Base-by-base conservation (phyloP, 2,888 invertebrate species). In the Aphodius granarius region DNA sequence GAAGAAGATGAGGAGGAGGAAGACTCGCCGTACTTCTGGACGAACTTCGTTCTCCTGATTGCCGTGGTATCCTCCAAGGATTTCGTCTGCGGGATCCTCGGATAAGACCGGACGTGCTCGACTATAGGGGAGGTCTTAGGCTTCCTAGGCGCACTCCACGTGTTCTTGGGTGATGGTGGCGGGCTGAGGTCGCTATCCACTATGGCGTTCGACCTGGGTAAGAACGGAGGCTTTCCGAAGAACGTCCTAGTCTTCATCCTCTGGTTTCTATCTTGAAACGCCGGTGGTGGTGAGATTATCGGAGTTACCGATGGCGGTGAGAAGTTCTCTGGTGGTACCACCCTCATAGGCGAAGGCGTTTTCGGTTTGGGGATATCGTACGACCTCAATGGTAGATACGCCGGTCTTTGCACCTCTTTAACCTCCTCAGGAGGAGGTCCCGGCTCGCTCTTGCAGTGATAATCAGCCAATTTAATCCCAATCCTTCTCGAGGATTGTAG, bases 241-340 rank as follows among this genome's bases (percentile, higher is more conserved):
- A 87, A 86, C 4, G 85, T 82, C 3, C 85, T 84, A 70, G 82
- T 79, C 80, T 83, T 86, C 76, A 77, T 81, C 13, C 72, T 73
- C 3, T 76, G 76, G 19, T 75, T 78, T 82, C 79, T 87, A 79
- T 92, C 92, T 83, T 93, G 92, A 83, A 93, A 93, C 9, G 92
- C 92, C 9, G 92, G 92, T 0, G 92, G 92, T 9, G 92, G 92
- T 16, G 92, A 92, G 70, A 93, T 90, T 76, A 93, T 93, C 5
- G 92, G 92, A 0, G 92, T 92, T 15, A 91, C 87, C n/a, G 91
- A 91, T 2, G 92, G 92, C 43, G 91, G 91, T 0, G 92, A 91
- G 66, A 86, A 86, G 0, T 87, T 86, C 76, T 88, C 88, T 0
- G 87, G 86, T n/a, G n/a, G n/a, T n/a, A n/a, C n/a, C 5, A 87